Evolutionary conservation across 92 coral and sea anemone species (phyloP), one percentile per base, ranked within the genome.

Genomic region (Hydrozoanthus gracilis): DNA sequence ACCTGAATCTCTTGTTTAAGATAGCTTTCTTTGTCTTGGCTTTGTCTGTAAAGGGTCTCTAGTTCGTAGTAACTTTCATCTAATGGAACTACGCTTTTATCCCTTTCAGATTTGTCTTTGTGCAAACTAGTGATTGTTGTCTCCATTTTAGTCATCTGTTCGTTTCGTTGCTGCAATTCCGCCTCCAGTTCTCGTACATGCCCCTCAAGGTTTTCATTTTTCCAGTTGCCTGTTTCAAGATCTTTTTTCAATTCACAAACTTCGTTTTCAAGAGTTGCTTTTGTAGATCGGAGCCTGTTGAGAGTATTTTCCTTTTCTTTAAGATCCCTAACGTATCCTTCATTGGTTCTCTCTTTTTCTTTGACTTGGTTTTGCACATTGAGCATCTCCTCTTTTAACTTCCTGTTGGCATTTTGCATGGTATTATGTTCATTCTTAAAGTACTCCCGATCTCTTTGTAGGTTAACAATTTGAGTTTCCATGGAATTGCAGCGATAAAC

Each of bases 371-470:
- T 96, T 80, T 96, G 99, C 12, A 95, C 48, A 66, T 86, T 87
- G 11, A 96, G 88, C 71, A 95, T 82, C 11, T 95, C 95, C 71
- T 95, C 99, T 49, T 95, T 95, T 51, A 82, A 88, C 76, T 93
- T 96, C 56, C 98, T 87, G 86, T 92, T 92, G 79, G 88, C 87
- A 46, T 88, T 92, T 18, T 93, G 98, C 55, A 94, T 79, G 46
- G 82, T 91, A 12, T 91, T 91, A 76, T 89, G 93, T 88, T 96
- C 99, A 83, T 88, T 95, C 91, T 95, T 96, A 92, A 76, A 96
- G 83, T 96, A 98, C n/a, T 93, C 99, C 50, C 87, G 90, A 82
- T 96, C 99, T 84, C 94, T 95, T 77, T 91, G 76, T 18, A 83
- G 77, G 87, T 93, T 96, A 46, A 93, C 88, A 51, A 96, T 87